Percentiles rank a stretch among this genome's conserved stretches.
These are phyloP conservation scores for Fopius arisanus DNA, from an alignment of 1,140 invertebrate genomes.

Conservation along the genomic window DNA sequence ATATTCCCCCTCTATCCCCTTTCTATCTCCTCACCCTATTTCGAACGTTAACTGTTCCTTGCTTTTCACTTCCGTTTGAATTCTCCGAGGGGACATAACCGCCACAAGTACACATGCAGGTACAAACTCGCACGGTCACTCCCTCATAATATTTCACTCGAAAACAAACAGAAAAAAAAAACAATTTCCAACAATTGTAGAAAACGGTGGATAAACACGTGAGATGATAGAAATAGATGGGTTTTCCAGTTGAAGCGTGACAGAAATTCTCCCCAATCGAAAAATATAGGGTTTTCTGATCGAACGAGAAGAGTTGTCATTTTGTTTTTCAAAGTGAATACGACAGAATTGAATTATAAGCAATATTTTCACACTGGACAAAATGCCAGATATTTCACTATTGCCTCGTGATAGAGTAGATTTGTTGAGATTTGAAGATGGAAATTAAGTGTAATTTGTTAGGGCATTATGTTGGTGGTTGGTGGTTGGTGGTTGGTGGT, in stretches of 20 bases:
- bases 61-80: slow-evolving; percentile 30
- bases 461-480: no score
- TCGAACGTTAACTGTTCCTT: slow-evolving; percentile 23
- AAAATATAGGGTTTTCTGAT: no score
- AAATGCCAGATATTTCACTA: no score
- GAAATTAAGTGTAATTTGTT: no score
- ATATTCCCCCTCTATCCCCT: not conserved
- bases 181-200: not conserved
- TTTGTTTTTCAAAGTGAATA: no score
- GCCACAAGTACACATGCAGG: not conserved
- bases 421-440: no score
- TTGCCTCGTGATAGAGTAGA: no score
- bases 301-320: no score
- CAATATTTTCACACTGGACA: no score
- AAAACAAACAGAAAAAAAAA: slow-evolving; percentile 2
- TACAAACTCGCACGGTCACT: slow-evolving; percentile 23
- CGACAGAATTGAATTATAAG: no score
- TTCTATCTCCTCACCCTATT: slow-evolving; percentile 16
- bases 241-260: not conserved
- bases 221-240: not conserved
- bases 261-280: no score
- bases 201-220: not conserved
- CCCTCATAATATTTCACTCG: slow-evolving; percentile 17
- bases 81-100: slow-evolving; percentile 23
- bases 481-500: no score